phyloP scores from a whole-genome alignment of 2,113 vertebrate genomes.

The Pelvicachromis taeniatus region DNA sequence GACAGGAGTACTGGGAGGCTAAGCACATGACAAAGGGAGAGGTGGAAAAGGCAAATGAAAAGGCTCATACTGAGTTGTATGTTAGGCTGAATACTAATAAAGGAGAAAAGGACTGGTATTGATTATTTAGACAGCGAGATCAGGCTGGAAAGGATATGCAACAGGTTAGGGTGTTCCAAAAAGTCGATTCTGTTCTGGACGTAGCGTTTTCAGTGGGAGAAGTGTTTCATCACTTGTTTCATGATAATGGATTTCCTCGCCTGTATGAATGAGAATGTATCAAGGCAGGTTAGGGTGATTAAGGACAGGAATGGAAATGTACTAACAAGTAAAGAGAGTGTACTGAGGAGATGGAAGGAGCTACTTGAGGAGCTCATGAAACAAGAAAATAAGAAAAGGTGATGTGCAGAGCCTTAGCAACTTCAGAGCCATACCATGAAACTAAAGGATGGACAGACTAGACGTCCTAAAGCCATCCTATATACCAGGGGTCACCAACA shows the following conservation, averaged over 20 bases:
- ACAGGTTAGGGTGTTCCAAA: background rate
- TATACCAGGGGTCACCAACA: too few relatives aligned
- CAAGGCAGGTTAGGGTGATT: too few relatives aligned
- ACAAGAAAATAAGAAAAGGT: background rate
- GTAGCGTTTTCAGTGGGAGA: background rate
- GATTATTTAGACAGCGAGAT: accelerated
- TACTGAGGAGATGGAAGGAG: background rate
- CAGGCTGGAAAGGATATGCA: accelerated
- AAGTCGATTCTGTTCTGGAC: background rate
- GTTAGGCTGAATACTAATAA: background rate
- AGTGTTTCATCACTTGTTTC: background rate
- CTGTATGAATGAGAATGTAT: background rate
- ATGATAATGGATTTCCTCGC: background rate
- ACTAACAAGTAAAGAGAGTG: background rate
- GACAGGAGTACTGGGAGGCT: background rate
- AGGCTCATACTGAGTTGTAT: background rate
- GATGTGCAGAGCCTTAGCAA: background rate
- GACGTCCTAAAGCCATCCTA: background rate
- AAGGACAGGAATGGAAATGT: background rate
- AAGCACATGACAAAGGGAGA: background rate
- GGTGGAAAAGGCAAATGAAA: background rate
- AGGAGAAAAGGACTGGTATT: background rate
- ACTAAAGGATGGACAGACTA: background rate
- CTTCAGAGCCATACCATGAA: background rate
- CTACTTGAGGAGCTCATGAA: background rate